Conservation (phyloP, 2,888 invertebrate genomes). For the Microchrysa polita region DNA sequence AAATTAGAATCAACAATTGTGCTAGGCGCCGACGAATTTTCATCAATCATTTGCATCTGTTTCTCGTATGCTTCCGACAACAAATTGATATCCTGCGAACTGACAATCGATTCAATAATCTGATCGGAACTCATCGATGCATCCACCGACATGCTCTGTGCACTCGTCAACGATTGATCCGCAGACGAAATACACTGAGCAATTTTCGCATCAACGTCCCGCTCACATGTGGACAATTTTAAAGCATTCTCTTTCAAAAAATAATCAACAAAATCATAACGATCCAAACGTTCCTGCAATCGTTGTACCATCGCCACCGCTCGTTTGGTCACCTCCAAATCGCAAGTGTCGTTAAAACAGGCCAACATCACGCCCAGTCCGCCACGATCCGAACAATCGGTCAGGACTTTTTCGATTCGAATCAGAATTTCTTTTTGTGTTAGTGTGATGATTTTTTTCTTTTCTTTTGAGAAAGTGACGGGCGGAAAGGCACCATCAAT, state of each 20-base stretch:
- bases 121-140: constrained; percentile 59
- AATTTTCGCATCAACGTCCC: constrained; percentile 22
- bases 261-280: constrained; percentile 64
- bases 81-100: constrained; percentile 71
- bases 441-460: constrained; percentile 79
- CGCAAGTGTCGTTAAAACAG: constrained; percentile 74
- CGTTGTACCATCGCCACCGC: constrained; percentile 67
- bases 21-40: constrained; percentile 46
- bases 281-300: constrained; percentile 66
- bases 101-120: constrained; percentile 74
- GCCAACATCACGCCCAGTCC: constrained; percentile 76
- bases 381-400: constrained; percentile 74
- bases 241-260: constrained; percentile 48
- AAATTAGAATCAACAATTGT: constrained; percentile 58
- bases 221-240: background rate
- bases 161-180: background rate
- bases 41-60: constrained; percentile 60
- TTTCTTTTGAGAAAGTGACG: constrained; percentile 81
- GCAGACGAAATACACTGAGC: constrained; percentile 22
- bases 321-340: constrained; percentile 75
- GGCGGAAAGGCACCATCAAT: constrained; percentile 81
- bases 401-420: constrained; percentile 72
- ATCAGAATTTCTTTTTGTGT: constrained; percentile 69
- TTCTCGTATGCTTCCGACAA: constrained; percentile 71
- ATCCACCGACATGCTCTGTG: background rate